Conservation (phyloP, 2,797 vertebrate genomes). For the Scomberomorus guttatus region DNA sequence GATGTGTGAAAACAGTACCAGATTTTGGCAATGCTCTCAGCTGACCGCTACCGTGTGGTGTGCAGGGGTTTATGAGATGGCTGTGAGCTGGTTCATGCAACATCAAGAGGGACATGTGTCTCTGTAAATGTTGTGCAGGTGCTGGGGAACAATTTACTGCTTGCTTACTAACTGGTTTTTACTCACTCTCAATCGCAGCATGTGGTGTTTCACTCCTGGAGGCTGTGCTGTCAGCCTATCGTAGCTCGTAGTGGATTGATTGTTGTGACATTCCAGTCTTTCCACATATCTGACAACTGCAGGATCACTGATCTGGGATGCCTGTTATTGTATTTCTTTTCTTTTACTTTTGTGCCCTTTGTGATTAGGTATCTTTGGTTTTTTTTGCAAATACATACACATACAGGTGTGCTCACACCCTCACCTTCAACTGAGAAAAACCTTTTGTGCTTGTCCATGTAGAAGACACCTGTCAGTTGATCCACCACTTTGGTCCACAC, state of each 20-base stretch:
- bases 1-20: conserved; percentile 36
- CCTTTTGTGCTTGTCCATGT: neutral
- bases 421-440: neutral
- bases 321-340: neutral
- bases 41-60: conserved; percentile 51
- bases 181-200: neutral
- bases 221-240: neutral
- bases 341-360: too few relatives aligned
- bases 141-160: neutral
- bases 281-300: too few relatives aligned
- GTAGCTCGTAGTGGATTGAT: neutral
- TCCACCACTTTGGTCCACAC: neutral
- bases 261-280: neutral
- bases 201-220: neutral
- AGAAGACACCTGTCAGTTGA: neutral
- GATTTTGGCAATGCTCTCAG: conserved; percentile 27
- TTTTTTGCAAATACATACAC: neutral
- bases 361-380: neutral
- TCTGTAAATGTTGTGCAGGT: neutral
- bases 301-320: neutral
- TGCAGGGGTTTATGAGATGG: conserved; percentile 5
- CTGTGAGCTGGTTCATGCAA: neutral
- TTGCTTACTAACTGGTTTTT: neutral
- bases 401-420: too few relatives aligned
- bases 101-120: neutral